Evolutionary conservation across 2,113 vertebrate species (phyloP), one percentile per base, ranked within the genome.

Genomic region (Dasypus novemcinctus): DNA sequence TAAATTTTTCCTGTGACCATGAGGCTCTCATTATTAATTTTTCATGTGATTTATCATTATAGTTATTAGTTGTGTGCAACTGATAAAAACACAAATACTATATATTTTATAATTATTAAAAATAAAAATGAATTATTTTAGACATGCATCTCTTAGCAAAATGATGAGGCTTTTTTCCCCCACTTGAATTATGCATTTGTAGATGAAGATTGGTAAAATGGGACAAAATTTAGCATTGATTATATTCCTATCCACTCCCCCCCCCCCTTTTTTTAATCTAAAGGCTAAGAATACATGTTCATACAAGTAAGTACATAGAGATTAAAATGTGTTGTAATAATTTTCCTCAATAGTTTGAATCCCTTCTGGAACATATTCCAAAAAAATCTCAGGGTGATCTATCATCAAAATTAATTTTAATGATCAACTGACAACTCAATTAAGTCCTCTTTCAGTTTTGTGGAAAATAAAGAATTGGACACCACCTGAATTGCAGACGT

Each of bases 391-490:
- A 86, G 82, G 61, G 91, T 97, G 89, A 96, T 97, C 89, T 94
- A 96, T 96, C 94, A 95, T 87, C 89, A 91, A 89, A 96, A 97
- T 97, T 94, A 94, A 94, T 96, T 95, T 96, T 96, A 97, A 95
- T 95, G 96, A 97, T 94, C 94, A 96, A 41, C 78, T 95, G 97
- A 97, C 95, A 96, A 97, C 89, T 95, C 97, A 91, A 95, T 97
- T 93, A 97, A 90, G 93, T 63, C 86, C 63, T 91, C 83, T 95
- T 89, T 93, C 96, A 95, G 72, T 96, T 95, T 80, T 84, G 61
- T 49, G 59, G 78, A 81, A 96, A 87, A 93, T 87, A 93, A 96
- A 96, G 89, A 86, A 92, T 31, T 57, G 64, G 89, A 79, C 10
- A 46, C 87, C 94, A 96, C 93, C 82, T 94, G 91, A 89, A 91